phyloP scores from a whole-genome alignment of 2,888 invertebrate species.

The Melikaiella ostensackeni region DNA sequence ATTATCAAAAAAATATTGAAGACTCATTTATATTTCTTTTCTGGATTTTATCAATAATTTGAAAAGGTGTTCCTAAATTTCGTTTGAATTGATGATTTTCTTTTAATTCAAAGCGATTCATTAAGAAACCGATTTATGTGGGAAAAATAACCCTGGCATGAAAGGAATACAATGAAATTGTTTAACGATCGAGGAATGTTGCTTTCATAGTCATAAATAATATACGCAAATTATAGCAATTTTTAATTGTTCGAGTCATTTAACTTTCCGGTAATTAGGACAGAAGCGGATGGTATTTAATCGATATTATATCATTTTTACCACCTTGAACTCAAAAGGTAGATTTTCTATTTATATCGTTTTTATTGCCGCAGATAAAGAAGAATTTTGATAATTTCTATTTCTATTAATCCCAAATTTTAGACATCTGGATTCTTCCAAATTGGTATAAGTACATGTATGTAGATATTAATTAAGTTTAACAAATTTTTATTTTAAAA shows the following conservation, averaged over 20 bases:
- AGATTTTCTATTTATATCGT: neutral
- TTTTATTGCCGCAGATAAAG: neutral
- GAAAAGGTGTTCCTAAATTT: neutral
- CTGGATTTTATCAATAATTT: neutral
- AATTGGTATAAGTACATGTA: no score
- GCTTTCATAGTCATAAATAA: slow-evolving; percentile 35
- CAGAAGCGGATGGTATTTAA: slow-evolving; percentile 6
- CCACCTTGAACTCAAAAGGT: neutral
- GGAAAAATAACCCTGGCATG: slow-evolving; percentile 1
- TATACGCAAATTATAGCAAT: slow-evolving; percentile 29
- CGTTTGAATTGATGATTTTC: neutral
- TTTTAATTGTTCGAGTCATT: slow-evolving; percentile 32
- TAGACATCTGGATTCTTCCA: no score
- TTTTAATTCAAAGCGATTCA: neutral
- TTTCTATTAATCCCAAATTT: no score
- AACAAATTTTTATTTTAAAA: no score
- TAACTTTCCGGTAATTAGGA: slow-evolving; percentile 21
- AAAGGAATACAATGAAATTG: slow-evolving; percentile 16
- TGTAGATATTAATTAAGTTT: no score
- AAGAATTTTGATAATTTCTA: no score
- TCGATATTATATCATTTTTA: neutral
- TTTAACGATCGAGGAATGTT: slow-evolving; percentile 28
- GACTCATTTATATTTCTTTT: no score
- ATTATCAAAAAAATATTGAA: no score
- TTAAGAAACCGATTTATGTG: slow-evolving; percentile 4